Base-by-base conservation (phyloP, 2,797 vertebrate species). In the Cyclopterus lumpus region DNA sequence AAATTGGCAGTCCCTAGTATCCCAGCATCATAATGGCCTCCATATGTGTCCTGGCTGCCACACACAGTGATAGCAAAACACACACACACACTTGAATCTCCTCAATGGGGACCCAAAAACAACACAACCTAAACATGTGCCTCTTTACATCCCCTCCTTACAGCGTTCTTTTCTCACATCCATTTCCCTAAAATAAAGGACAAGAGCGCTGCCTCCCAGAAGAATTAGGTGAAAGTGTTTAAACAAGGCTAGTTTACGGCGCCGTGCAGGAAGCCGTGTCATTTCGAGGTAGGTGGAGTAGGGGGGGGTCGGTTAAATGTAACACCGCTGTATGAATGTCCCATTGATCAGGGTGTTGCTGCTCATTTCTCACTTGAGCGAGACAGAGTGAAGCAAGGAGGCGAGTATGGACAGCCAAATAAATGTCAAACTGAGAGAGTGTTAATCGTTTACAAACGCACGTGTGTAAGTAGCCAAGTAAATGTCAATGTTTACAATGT, bases 311-410 rank as follows among this genome's bases (percentile, higher is more conserved):
- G 81, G 48, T 82, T 83, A 66, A 83, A 66, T 77, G 76, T 61
- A 84, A 81, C 75, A 51, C 72, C 1, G 70, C 78, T 66, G 80
- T 81, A 88, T 92, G 91, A 93, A 92, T 91, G 91, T 90, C 58
- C 84, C 93, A 93, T 93, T 93, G 91, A 93, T 93, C 88, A 77
- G 84, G 42, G 49, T 71, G 63, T 74, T 79, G 74, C 77, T 67
- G 78, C 81, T 86, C 85, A 79, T 91, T 92, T 86, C 83, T 93
- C 91, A 89, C 81, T 67, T 53, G 73, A 80, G 86, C 73, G 64
- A 79, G 89, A 85, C 82, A 46, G 77, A 88, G 77, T 71, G 86
- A 83, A 82, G 75, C 75, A 75, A 83, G 83, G 82, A 72, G 18
- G 66, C 18, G 72, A 82, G 82, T 71, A 81, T 62, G 79, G 88